Evolutionary conservation across 2,797 vertebrate species (phyloP).

Genomic region (Moxostoma hubbsi): DNA sequence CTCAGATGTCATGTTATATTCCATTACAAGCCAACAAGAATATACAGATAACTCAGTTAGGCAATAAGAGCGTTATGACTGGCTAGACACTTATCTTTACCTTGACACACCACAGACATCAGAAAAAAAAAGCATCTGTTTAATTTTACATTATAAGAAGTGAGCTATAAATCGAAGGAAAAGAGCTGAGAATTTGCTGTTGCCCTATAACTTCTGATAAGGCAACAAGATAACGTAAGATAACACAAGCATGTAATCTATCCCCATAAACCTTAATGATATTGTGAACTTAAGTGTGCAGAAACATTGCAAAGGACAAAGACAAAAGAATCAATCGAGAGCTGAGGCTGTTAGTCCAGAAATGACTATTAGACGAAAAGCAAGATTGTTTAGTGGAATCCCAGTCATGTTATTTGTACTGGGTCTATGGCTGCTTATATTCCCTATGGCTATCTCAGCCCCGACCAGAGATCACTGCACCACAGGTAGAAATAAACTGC

Average conservation of each 20-base stretch:
- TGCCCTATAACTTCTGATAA: slow-evolving; percentile 42
- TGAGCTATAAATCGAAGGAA: slow-evolving; percentile 20
- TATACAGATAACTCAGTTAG: not conserved
- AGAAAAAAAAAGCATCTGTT: not conserved
- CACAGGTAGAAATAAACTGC: slow-evolving; percentile 72
- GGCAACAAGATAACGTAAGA: not conserved
- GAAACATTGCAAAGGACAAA: slow-evolving; percentile 8
- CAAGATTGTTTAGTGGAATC: not conserved
- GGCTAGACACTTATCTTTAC: not conserved
- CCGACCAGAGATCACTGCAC: not conserved
- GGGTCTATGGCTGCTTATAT: slow-evolving; percentile 36
- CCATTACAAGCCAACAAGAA: not conserved
- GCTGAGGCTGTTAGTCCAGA: not conserved
- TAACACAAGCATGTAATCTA: slow-evolving; percentile 31
- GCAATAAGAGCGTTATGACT: not conserved
- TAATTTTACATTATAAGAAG: not conserved
- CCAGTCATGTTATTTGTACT: slow-evolving; percentile 42
- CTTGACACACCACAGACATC: not conserved
- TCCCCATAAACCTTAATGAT: slow-evolving; percentile 27
- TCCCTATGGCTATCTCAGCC: slow-evolving; percentile 32
- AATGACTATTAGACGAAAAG: not conserved
- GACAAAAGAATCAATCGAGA: not conserved
- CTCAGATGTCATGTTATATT: too few relatives aligned
- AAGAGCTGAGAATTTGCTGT: slow-evolving; percentile 24
- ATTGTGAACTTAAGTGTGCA: slow-evolving; percentile 12